Evolutionary conservation across 2,113 vertebrate species (phyloP), one percentile per base, ranked within the genome.

Genomic region (Numida meleagris): DNA sequence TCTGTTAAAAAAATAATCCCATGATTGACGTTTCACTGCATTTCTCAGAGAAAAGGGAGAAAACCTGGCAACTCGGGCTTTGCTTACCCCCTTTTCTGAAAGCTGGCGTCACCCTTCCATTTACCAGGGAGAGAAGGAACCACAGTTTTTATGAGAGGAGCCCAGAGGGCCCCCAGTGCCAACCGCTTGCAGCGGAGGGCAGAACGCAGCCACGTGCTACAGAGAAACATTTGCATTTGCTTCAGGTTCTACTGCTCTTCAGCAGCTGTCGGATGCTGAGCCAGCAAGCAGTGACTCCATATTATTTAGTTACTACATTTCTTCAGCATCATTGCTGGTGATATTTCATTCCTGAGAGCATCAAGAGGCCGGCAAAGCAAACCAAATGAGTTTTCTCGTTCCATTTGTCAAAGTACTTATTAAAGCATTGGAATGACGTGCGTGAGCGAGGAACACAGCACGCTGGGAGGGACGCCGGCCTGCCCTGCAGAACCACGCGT

Each of bases 301-400:
- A 77, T 92, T 82, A 88, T 83, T 94, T 80, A 76, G 29, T 66
- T 50, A 82, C 42, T 71, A 89, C 42, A 67, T 63, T 77, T 80
- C 65, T 80, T 83, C 46, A 71, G 55, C 72, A 94, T 67, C 61
- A 24, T 9, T 71, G 55, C 62, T 80, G 59, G 67, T 43, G 72
- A 59, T 91, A 82, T 17, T 80, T 89, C 86, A 90, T 67, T 86
- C 68, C 91, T 87, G 65, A 91, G 91, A 91, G 79, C 79, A 93
- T 24, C 58, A 89, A 89, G 19, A 21, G 17, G 89, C 34, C 71
- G 82, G 66, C 78, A 94, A 90, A 66, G 78, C 74, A 91, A 79
- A 81, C 34, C 15, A 92, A 92, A 80, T 55, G n/a, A 84, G 57
- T 29, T 57, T 75, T 33, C 51, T 91, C 51, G 40, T 36, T 91